These are phyloP conservation scores for Megathymus violae DNA, from an alignment of 1,140 invertebrate species.

Conservation along the genomic window DNA sequence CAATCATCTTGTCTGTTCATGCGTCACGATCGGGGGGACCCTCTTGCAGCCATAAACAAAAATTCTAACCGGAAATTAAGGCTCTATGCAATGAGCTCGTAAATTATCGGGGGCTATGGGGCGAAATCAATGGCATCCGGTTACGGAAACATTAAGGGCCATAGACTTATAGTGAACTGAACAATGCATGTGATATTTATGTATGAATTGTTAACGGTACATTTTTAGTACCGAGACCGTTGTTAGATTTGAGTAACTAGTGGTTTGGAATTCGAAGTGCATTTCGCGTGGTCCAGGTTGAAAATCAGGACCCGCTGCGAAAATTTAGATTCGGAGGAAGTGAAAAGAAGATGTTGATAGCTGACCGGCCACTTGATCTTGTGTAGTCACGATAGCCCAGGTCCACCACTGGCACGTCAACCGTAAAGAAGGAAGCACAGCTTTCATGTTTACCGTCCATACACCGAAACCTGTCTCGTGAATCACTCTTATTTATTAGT, in stretches of 20 bases:
- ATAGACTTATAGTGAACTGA: conserved; percentile 25
- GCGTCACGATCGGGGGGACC: neutral
- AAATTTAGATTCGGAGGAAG: too few species aligned
- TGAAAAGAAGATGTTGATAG: too few species aligned
- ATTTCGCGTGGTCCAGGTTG: too few species aligned
- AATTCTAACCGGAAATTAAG: conserved; percentile 43
- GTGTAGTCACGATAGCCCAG: too few species aligned
- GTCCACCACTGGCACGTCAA: too few species aligned
- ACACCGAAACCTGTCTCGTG: too few species aligned
- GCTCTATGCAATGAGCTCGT: conserved; percentile 40
- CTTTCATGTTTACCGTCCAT: too few species aligned
- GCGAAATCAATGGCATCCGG: conserved; percentile 49
- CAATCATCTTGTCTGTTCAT: conserved; percentile 22
- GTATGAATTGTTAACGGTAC: neutral
- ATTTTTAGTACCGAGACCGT: neutral
- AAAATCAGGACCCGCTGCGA: too few species aligned
- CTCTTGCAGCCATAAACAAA: conserved; percentile 32
- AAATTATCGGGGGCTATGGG: conserved; percentile 43
- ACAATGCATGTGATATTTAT: neutral
- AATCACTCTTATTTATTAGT: too few species aligned
- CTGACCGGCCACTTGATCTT: too few species aligned
- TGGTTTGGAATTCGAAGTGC: neutral
- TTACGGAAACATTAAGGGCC: conserved; percentile 34
- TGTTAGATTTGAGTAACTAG: neutral
- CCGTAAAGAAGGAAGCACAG: too few species aligned